Evolutionary conservation across 1,140 invertebrate genomes (phyloP), one percentile per base, ranked within the genome.

Genomic region (Apolygus lucorum): DNA sequence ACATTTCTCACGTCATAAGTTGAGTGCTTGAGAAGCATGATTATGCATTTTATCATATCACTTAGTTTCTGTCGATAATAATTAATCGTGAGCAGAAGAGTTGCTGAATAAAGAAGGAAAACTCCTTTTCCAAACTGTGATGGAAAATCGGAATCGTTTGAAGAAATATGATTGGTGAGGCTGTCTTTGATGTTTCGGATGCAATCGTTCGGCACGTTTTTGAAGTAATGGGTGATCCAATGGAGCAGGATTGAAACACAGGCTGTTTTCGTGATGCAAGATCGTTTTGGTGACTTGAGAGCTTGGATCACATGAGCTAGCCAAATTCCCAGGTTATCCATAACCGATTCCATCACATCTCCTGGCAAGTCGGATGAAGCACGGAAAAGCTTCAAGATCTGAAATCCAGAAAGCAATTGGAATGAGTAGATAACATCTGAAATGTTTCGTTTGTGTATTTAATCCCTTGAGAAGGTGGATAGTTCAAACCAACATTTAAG

Each of bases 341-440:
- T 14, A 42, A 69, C 11, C 21, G 26, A 22, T 14, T 64, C 29
- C 1, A 8, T 26, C 8, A 69, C 26, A 25, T 49, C 42, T 49
- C 64, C 68, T 42, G 28, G 34, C 34, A 4, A 52, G 11, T 22
- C 29, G 13, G 17, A 13, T 49, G 67, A 42, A 24, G 4, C 17
- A 22, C 49, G 29, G 49, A 52, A 68, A 4, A 68, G 49, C 49
- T 68, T 68, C 21, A 52, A 28, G 8, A 69, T 22, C 68, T 69
- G 26, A 28, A 69, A 69, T 22, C 29, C 2, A 63, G 28, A 28
- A 64, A 34, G 26, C n/a, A 11, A 25, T 64, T 69, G n/a, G n/a
- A n/a, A 1, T 27, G 25, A 1, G 2, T 25, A 27, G 26, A 27
- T 27, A 25, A 14, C 63, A n/a, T n/a, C n/a, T n/a, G n/a, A n/a